Evolutionary conservation across 2,113 vertebrate species (phyloP), one percentile per base, ranked within the genome.

Genomic region (Sorex araneus): DNA sequence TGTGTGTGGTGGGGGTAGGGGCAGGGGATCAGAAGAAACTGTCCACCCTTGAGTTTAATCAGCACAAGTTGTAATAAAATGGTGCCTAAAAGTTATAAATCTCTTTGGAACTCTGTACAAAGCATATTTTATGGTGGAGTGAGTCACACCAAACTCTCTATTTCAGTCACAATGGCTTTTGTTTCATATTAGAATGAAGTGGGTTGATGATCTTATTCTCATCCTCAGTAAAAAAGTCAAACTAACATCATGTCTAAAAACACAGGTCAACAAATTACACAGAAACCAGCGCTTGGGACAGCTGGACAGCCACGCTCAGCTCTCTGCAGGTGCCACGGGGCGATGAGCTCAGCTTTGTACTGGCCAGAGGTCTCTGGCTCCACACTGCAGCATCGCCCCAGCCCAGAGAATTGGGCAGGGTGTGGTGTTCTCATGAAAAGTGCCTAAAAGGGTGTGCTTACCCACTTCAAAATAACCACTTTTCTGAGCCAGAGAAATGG

Each of bases 81-180:
- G 93, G 88, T 71, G 84, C 45, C 91, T 74, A 12, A 88, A 95
- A 95, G 95, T 94, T 93, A 84, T 34, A 89, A 91, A 94, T 82
- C 91, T 95, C 95, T 77, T 85, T 71, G 79, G 89, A 95, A 94
- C 89, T 91, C 82, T 79, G 70, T 84, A 95, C 91, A 84, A 91
- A 95, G 94, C 89, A 73, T 64, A 90, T 81, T 95, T 93, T 85
- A 90, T 89, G 86, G 50, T 25, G 27, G 28, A 63, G 71, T 96
- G 96, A 96, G 91, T 96, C 94, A 96, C 92, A 64, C 82, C 36
- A 80, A 92, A 92, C 86, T 95, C 95, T 94, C 94, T 94, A 94
- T 96, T 95, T 95, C 92, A 91, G 95, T 95, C 94, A 95, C 96
- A 96, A 94, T 89, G 89, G 87, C 95, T 96, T 97, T 95, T 95